Evolutionary conservation across 2,888 invertebrate genomes (phyloP).

Genomic region (Beris chalybata): DNA sequence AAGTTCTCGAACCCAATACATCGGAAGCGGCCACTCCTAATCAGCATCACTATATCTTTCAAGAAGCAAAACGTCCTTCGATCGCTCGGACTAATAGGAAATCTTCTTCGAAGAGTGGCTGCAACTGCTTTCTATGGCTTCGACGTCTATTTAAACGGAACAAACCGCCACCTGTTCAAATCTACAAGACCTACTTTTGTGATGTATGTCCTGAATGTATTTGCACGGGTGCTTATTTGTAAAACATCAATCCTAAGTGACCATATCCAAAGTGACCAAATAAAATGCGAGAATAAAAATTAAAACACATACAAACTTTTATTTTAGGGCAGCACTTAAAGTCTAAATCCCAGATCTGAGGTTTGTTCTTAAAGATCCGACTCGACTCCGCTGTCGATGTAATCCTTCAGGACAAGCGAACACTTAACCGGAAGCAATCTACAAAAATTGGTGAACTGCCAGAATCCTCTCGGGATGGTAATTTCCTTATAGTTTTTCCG

Average conservation of each 20-base stretch:
- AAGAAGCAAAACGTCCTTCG: neutral
- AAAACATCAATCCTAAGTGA: neutral
- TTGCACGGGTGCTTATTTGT: conserved; percentile 9
- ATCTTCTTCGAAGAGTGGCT: neutral
- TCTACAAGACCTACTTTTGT: conserved; percentile 18
- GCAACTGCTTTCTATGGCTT: conserved; percentile 4
- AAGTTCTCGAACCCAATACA: conserved; percentile 21
- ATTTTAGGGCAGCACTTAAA: no score
- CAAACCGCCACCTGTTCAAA: neutral
- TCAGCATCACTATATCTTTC: neutral
- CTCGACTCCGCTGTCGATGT: conserved; percentile 68
- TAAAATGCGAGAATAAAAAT: neutral
- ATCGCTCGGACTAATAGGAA: neutral
- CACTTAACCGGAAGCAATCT: conserved; percentile 63
- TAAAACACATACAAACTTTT: neutral
- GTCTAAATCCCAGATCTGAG: neutral
- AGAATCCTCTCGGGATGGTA: conserved; percentile 66
- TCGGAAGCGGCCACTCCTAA: neutral
- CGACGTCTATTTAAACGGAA: neutral
- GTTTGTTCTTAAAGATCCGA: conserved; percentile 53
- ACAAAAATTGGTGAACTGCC: conserved; percentile 61
- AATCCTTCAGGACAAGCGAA: conserved; percentile 63
- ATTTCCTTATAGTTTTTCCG: conserved; percentile 63
- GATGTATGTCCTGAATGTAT: conserved; percentile 27
- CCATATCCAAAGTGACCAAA: neutral